Percentiles rank a stretch among this genome's conserved stretches.
These are phyloP conservation scores for Sebastes taczanowskii DNA, from an alignment of 2,797 vertebrate genomes.

Conservation along the genomic window DNA sequence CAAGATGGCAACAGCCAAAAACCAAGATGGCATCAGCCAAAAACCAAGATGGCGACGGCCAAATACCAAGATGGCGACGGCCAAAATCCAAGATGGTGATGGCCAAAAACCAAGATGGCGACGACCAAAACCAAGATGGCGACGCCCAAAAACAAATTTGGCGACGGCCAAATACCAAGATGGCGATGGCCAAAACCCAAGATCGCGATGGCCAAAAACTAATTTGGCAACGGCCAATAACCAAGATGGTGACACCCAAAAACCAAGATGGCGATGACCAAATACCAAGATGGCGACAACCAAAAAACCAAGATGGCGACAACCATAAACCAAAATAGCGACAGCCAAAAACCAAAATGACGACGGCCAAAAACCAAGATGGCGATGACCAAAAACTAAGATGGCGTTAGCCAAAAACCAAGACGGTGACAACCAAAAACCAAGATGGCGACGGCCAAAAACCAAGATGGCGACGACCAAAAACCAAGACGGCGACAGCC, in stretches of 20 bases:
- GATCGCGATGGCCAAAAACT: too few species aligned
- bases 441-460: fast-evolving
- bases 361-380: fast-evolving
- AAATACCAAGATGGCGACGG: fast-evolving
- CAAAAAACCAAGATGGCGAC: too few species aligned
- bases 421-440: fast-evolving
- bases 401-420: too few species aligned
- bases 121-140: fast-evolving
- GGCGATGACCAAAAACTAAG: fast-evolving
- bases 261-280: too few species aligned
- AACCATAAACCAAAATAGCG: too few species aligned
- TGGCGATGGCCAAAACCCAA: fast-evolving
- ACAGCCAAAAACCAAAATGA: too few species aligned
- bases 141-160: fast-evolving
- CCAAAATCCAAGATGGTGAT: too few species aligned
- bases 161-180: too few species aligned
- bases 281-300: fast-evolving
- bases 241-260: too few species aligned
- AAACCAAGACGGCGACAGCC: fast-evolving
- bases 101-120: fast-evolving
- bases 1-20: too few species aligned
- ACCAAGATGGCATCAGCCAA: too few species aligned
- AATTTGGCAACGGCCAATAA: fast-evolving
- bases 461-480: fast-evolving
- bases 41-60: too few species aligned